These are phyloP conservation scores for Peromyscus attwateri DNA, from an alignment of 2,797 vertebrate species.

Conservation along the genomic window DNA sequence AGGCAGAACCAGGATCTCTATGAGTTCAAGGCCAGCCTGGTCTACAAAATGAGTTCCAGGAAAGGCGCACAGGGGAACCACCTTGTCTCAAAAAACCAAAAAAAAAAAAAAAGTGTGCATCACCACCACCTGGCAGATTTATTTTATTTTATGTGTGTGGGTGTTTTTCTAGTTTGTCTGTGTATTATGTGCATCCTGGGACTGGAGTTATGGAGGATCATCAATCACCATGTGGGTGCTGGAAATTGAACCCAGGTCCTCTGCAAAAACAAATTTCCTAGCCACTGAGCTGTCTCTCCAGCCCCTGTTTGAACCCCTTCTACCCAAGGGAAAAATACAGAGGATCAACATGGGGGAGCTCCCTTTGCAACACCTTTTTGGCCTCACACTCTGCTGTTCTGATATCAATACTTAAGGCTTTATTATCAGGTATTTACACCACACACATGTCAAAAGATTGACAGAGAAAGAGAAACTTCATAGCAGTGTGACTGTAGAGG, in stretches of 20 bases:
- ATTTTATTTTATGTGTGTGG: background rate
- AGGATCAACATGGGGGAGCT: background rate
- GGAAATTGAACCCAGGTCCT: background rate
- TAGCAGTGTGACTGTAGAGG: background rate
- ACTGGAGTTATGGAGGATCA: background rate
- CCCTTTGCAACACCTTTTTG: background rate
- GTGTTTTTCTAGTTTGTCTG: background rate
- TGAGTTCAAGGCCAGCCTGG: too few relatives aligned
- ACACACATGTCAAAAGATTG: background rate
- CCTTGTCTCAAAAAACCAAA: too few relatives aligned
- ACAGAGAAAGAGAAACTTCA: constrained; percentile 12
- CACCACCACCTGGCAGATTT: too few relatives aligned
- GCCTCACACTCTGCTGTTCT: background rate
- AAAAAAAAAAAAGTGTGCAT: too few relatives aligned
- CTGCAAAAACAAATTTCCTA: background rate
- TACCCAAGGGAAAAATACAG: background rate
- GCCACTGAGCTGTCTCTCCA: background rate
- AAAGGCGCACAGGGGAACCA: too few relatives aligned
- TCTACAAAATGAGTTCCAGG: too few relatives aligned
- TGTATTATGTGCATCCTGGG: background rate
- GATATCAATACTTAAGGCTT: background rate
- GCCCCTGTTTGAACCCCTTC: background rate
- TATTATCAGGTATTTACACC: background rate
- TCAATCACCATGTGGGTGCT: background rate
- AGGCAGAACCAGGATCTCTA: too few relatives aligned